Evolutionary conservation across 2,113 vertebrate species (phyloP).

Genomic region (Numida meleagris): DNA sequence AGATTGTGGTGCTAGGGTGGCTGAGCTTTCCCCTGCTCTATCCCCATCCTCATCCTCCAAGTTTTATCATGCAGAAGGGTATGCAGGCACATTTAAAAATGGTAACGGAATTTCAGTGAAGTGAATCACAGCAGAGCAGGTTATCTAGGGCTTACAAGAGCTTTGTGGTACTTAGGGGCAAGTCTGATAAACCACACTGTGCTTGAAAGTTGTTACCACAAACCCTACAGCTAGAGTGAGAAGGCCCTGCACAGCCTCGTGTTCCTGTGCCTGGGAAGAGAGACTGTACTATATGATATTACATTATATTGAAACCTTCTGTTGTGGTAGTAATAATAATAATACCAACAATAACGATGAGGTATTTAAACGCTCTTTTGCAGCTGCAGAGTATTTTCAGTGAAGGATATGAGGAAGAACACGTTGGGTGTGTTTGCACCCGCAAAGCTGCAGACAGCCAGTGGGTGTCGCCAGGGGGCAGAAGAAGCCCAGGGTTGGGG

Average conservation of each 20-base stretch:
- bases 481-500: not conserved
- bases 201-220: not conserved
- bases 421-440: accelerated
- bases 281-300: not conserved
- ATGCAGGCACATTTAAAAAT: not conserved
- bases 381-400: not conserved
- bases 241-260: accelerated
- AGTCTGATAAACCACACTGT: not conserved
- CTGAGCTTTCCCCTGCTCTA: not conserved
- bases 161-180: not conserved
- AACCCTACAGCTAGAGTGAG: not conserved
- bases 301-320: not conserved
- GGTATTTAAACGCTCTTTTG: not conserved
- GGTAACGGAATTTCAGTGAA: not conserved
- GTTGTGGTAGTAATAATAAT: not conserved
- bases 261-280: not conserved
- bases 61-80: not conserved
- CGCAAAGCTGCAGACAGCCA: not conserved
- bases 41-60: not conserved
- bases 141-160: not conserved
- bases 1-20: not conserved
- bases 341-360: not conserved
- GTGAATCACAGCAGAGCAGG: not conserved
- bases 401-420: not conserved
- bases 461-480: slow-evolving; percentile 43